These are phyloP conservation scores for Chrysopa pallens DNA, from an alignment of 1,140 invertebrate species.

Conservation along the genomic window DNA sequence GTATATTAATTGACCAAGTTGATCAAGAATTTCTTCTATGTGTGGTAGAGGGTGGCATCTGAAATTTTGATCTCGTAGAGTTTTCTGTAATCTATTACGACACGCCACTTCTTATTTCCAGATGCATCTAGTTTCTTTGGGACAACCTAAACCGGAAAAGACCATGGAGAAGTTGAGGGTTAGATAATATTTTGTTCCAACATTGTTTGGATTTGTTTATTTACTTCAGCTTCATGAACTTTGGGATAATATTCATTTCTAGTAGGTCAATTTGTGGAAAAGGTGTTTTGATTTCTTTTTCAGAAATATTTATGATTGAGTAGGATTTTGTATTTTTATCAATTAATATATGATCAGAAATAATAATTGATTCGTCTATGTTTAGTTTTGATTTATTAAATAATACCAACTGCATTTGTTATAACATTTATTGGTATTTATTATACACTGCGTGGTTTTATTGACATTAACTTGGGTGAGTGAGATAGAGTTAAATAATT, in stretches of 20 bases:
- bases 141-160: conserved; percentile 12
- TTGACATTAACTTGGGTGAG: too few species aligned
- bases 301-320: too few species aligned
- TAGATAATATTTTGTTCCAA: conserved; percentile 8
- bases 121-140: conserved; percentile 13
- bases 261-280: too few species aligned
- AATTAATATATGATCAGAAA: too few species aligned
- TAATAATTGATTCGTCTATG: not conserved
- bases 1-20: conserved; percentile 6
- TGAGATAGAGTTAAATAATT: too few species aligned
- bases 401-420: not conserved
- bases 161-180: conserved; percentile 8
- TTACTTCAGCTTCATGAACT: conserved; percentile 14
- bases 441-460: not conserved
- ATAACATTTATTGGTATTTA: not conserved
- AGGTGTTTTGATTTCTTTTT: not conserved
- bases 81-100: conserved; percentile 19
- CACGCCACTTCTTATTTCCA: conserved; percentile 16
- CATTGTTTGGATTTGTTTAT: conserved; percentile 8
- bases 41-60: conserved; percentile 10
- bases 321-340: too few species aligned
- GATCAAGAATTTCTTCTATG: conserved; percentile 6
- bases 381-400: not conserved
- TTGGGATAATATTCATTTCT: conserved; percentile 1
- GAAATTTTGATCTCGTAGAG: conserved; percentile 17